Conservation (phyloP, 2,888 invertebrate genomes). For the Scaptomyza reducta region DNA sequence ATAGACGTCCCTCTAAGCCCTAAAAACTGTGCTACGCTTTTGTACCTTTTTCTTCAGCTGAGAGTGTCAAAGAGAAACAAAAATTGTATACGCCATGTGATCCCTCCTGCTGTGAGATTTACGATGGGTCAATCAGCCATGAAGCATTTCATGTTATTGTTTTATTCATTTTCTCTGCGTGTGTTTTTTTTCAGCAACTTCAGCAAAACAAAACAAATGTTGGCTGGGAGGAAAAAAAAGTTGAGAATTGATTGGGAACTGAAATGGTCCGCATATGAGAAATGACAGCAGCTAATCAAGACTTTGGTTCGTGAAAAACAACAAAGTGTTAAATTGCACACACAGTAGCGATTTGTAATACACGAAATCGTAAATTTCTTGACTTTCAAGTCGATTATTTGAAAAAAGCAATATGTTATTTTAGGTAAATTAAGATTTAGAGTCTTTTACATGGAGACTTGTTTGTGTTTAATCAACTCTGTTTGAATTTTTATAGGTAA, state of each 20-base stretch:
- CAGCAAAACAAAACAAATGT: slow-evolving; percentile 29
- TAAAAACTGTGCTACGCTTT: slow-evolving; percentile 36
- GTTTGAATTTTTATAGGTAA: background rate
- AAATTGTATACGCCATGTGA: slow-evolving; percentile 54
- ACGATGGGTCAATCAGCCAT: slow-evolving; percentile 71
- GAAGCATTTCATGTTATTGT: slow-evolving; percentile 67
- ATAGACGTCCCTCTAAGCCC: slow-evolving; percentile 34
- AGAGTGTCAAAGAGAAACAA: slow-evolving; percentile 21
- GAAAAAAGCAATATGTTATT: background rate
- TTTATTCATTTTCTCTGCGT: slow-evolving; percentile 37
- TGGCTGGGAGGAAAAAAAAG: slow-evolving; percentile 1
- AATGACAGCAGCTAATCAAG: slow-evolving; percentile 72
- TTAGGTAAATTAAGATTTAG: background rate
- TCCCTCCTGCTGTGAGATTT: slow-evolving; percentile 63
- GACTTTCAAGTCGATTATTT: background rate
- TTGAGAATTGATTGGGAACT: background rate
- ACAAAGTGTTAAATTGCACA: background rate
- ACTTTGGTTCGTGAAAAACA: slow-evolving; percentile 16
- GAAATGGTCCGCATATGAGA: slow-evolving; percentile 43
- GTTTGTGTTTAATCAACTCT: background rate
- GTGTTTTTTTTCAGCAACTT: slow-evolving; percentile 11
- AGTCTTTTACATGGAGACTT: background rate
- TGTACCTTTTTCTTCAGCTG: slow-evolving; percentile 32
- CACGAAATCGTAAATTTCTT: slow-evolving; percentile 15
- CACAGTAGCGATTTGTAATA: slow-evolving; percentile 28